Base-by-base conservation (phyloP, 1,140 invertebrate species). In the Neelides sp. region DNA sequence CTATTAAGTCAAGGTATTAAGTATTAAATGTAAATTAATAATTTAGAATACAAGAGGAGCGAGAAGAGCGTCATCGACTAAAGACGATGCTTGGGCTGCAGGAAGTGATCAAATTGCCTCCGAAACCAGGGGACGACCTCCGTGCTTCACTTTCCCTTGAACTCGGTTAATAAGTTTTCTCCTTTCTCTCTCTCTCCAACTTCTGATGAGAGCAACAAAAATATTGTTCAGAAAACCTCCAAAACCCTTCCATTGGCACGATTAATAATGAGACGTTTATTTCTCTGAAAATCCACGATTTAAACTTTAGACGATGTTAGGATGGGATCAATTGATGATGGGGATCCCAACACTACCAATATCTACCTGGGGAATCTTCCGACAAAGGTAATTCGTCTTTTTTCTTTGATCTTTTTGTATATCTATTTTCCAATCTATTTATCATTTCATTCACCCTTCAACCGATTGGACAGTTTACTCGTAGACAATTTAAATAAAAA, bases 321-420 rank as follows among this genome's bases (percentile, higher is more conserved):
- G 36, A 61, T 57, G 58, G 58, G 58, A 34, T 68, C 68, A 22
- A 57, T 65, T 23, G 65, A 59, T 55, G 56, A 65, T 50, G 89
- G 90, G 1, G 92, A 98, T 75, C 91, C 92, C 39, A 91, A 83
- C 61, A 98, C 94, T 3, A 99, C 95, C 27, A 99, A 99, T 69
- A 75, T 99, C 12, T 99, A 98, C 67, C 71, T 98, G 35, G 92
- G 92, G 49, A 98, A 98, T 71, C 75, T 99, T 4, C 94, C 91
- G 71, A 91, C 92, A 46, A 95, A 96, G 73, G 84, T 86, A 73
- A 64, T 53, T 24, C 28, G 10, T 42, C n/a, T 26, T 30, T 34
- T 44, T 45, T 19, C 28, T 57, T 45, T 49, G 55, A 62, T 63
- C 45, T 61, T 7, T 51, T 62, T 59, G 65, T 68, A 62, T 44